These are phyloP conservation scores for Eulemur rufifrons DNA, from an alignment of 2,113 vertebrate genomes.

Conservation along the genomic window DNA sequence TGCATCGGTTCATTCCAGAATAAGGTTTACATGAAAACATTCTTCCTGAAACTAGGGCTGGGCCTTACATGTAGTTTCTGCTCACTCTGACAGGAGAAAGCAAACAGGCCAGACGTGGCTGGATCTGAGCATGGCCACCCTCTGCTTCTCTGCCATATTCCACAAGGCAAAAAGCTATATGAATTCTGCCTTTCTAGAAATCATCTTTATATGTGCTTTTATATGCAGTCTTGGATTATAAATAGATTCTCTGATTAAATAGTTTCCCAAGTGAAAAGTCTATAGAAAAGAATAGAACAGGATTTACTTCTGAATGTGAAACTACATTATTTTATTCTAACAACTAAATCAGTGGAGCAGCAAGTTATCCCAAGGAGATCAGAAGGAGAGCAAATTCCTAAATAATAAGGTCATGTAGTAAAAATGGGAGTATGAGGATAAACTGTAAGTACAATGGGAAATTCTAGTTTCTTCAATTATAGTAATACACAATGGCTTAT, in stretches of 20 bases:
- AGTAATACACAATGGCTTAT: not conserved
- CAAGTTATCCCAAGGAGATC: conserved; percentile 11
- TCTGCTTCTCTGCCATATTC: not conserved
- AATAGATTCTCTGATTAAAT: conserved; percentile 48
- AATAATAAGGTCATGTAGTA: not conserved
- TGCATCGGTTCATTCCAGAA: not conserved
- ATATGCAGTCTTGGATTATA: conserved; percentile 32
- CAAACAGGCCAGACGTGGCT: not conserved
- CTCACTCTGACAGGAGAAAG: not conserved
- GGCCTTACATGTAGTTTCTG: not conserved
- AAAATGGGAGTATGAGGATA: not conserved
- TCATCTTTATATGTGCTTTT: not conserved
- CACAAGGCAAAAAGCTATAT: not conserved
- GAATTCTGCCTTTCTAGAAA: not conserved
- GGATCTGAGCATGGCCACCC: not conserved
- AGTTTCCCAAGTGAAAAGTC: conserved; percentile 49
- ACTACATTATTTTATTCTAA: conserved; percentile 27
- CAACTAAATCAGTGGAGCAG: not conserved
- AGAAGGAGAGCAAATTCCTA: conserved; percentile 23
- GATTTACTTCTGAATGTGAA: conserved; percentile 43
- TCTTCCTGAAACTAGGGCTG: not conserved
- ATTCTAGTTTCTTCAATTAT: not conserved
- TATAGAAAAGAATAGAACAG: not conserved
- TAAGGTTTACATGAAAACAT: not conserved
- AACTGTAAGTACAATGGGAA: not conserved